phyloP scores from a whole-genome alignment of 2,888 invertebrate genomes.

The Heliconius ismenius region DNA sequence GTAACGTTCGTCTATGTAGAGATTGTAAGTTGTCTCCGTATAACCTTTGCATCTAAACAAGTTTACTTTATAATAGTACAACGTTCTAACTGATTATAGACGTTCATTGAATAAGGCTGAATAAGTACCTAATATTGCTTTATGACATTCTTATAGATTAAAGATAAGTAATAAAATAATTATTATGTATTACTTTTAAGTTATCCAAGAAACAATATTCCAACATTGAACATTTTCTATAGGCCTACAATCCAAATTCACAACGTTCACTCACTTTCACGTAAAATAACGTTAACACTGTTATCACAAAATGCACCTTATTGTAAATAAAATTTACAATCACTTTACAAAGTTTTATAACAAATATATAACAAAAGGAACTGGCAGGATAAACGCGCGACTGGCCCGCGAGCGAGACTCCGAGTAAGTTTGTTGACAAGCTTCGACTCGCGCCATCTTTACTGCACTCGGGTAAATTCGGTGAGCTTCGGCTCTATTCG shows the following conservation, averaged over 20 bases:
- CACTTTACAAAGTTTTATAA: conserved; percentile 35
- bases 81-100: conserved; percentile 9
- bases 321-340: conserved; percentile 33
- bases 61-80: conserved; percentile 38
- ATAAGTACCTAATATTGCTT: not conserved
- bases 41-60: conserved; percentile 41
- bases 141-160: not conserved
- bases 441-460: conserved; percentile 68
- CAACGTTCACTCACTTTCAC: conserved; percentile 55
- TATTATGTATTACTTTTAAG: conserved; percentile 30
- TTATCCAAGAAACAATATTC: conserved; percentile 46
- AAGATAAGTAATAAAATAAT: not conserved
- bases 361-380: conserved; percentile 38
- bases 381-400: conserved; percentile 55
- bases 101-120: no score
- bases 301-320: conserved; percentile 37
- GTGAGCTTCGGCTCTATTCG: conserved; percentile 60
- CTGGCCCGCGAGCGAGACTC: conserved; percentile 54
- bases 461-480: conserved; percentile 68
- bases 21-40: conserved; percentile 38
- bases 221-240: conserved; percentile 43
- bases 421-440: conserved; percentile 78
- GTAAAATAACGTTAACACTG: conserved; percentile 48
- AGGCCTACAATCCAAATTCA: conserved; percentile 41
- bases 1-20: conserved; percentile 8